These are phyloP conservation scores for Cistogaster globosa DNA, from an alignment of 2,888 invertebrate genomes.

Conservation along the genomic window DNA sequence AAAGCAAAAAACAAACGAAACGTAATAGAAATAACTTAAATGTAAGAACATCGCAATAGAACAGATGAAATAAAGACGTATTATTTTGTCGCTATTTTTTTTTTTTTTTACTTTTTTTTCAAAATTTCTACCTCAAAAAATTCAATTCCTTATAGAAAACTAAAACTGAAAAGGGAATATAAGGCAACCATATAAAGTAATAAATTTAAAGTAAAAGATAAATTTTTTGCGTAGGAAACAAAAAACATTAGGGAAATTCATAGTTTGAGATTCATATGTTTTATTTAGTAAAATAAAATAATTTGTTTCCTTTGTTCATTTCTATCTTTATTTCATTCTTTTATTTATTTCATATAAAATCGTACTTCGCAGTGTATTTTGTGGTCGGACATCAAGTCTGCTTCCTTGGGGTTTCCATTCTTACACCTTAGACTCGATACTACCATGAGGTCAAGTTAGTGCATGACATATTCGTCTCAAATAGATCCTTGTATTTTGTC, in stretches of 20 bases:
- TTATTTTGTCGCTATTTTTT: conserved; percentile 29
- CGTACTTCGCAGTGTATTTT: no score
- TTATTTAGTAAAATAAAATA: no score
- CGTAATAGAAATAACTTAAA: conserved; percentile 58
- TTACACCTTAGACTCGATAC: no score
- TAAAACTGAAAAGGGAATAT: background rate
- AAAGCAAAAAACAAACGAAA: conserved; percentile 63
- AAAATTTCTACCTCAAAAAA: conserved; percentile 4
- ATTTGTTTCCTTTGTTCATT: no score
- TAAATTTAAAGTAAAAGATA: conserved; percentile 30
- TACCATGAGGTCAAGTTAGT: no score
- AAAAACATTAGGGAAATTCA: background rate
- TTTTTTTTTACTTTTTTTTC: conserved; percentile 12
- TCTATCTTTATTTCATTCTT: no score
- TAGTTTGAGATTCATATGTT: background rate
- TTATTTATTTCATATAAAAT: no score
- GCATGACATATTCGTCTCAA: no score
- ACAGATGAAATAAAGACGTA: conserved; percentile 35
- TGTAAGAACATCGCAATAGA: conserved; percentile 27
- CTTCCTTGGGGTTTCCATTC: no score
- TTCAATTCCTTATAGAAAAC: conserved; percentile 2
- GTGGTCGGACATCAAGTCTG: no score
- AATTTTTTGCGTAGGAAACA: background rate
- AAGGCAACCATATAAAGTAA: conserved; percentile 11
- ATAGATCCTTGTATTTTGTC: no score